A percentile compares a stretch with the other conserved stretches of the same genome.
Conservation (phyloP, 2,888 invertebrate species). For the Drosophila phalerata region DNA sequence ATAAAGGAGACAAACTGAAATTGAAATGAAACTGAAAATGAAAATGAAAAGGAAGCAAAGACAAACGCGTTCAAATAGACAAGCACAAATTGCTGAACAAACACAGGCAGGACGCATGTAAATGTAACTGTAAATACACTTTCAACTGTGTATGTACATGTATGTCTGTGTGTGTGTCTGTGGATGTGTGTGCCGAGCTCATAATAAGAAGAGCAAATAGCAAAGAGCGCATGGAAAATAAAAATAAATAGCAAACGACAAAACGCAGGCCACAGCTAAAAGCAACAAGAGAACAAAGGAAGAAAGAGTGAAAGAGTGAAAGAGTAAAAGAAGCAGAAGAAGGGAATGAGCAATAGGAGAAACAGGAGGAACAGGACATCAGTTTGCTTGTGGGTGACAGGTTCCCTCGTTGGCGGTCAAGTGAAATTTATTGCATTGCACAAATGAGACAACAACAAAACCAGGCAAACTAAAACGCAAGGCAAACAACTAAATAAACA, state of each 20-base stretch:
- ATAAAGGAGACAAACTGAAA: constrained; percentile 37
- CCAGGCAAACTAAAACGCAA: constrained; percentile 64
- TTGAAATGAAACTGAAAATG: constrained; percentile 42
- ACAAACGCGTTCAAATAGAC: constrained; percentile 58
- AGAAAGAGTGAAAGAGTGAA: constrained; percentile 8
- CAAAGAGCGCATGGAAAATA: constrained; percentile 67
- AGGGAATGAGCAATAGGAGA: no score
- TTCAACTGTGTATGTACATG: constrained; percentile 29
- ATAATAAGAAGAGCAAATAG: constrained; percentile 74
- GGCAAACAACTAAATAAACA: constrained; percentile 45
- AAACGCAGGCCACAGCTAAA: constrained; percentile 55
- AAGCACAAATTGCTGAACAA: constrained; percentile 64
- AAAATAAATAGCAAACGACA: constrained; percentile 74
- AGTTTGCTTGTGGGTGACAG: constrained; percentile 59
- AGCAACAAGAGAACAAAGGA: constrained; percentile 24
- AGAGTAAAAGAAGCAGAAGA: no score
- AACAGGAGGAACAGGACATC: constrained; percentile 19
- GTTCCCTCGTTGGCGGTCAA: constrained; percentile 79
- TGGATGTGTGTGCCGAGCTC: constrained; percentile 38
- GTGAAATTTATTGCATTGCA: constrained; percentile 77
- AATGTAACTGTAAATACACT: constrained; percentile 53
- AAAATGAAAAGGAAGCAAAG: constrained; percentile 50
- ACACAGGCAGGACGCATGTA: constrained; percentile 62
- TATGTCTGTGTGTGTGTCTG: constrained; percentile 22
- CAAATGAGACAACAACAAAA: constrained; percentile 75